Conservation (phyloP, 2,888 invertebrate genomes). For the Volucella zonaria region DNA sequence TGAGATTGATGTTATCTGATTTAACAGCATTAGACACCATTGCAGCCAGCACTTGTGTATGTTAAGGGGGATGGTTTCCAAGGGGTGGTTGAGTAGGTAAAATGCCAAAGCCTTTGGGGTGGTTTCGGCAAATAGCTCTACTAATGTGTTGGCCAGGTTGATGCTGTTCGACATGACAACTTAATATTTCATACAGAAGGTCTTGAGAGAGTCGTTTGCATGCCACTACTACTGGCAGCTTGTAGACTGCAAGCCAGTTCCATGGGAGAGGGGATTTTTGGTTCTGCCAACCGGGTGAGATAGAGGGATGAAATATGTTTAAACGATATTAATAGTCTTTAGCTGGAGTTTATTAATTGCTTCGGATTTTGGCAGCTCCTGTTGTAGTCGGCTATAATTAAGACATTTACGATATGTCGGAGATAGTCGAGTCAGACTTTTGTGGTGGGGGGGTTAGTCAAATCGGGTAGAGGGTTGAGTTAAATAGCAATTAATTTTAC, state of each 20-base stretch:
- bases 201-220: conserved; percentile 61
- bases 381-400: conserved; percentile 59
- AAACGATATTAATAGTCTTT: conserved; percentile 69
- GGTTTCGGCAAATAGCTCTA: conserved; percentile 36
- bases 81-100: conserved; percentile 1
- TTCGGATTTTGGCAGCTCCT: conserved; percentile 61
- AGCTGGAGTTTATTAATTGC: conserved; percentile 73
- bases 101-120: conserved; percentile 16
- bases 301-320: conserved; percentile 33
- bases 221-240: conserved; percentile 11
- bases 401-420: conserved; percentile 51
- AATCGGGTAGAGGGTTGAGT: conserved; percentile 76
- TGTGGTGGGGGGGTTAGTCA: background rate
- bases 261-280: background rate
- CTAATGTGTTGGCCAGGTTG: conserved; percentile 59
- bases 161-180: conserved; percentile 72
- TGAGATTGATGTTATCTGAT: conserved; percentile 75
- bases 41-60: conserved; percentile 22
- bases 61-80: no score
- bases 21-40: conserved; percentile 68
- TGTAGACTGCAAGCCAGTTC: background rate
- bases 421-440: conserved; percentile 29
- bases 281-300: background rate
- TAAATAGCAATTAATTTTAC: conserved; percentile 82
- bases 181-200: conserved; percentile 65